Evolutionary conservation across 2,797 vertebrate species (phyloP).

Genomic region (Rhinella marina): DNA sequence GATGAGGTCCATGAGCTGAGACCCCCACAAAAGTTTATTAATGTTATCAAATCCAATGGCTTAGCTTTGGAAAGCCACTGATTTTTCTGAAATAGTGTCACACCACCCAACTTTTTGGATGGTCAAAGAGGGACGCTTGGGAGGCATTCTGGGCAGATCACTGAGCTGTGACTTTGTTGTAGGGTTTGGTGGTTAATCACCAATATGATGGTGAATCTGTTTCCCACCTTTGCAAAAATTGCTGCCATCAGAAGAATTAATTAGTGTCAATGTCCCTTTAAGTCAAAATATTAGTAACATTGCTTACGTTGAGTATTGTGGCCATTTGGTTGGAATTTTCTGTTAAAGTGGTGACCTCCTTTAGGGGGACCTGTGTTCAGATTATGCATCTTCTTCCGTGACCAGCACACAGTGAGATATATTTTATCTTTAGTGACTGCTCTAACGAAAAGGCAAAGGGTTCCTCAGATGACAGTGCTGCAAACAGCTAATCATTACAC

Average conservation of each 20-base stretch:
- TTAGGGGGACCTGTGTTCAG: not conserved
- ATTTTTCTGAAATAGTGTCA: not conserved
- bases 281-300: not conserved
- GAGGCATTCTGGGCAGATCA: no score
- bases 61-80: not conserved
- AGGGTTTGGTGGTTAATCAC: no score
- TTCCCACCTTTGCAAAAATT: not conserved
- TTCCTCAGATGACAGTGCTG: constrained; percentile 36
- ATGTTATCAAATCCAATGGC: no score
- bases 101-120: no score
- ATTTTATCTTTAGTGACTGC: constrained; percentile 49
- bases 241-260: not conserved
- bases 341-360: not conserved
- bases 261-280: not conserved
- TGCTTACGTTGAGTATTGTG: not conserved
- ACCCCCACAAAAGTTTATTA: not conserved
- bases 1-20: not conserved
- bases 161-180: no score
- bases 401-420: not conserved
- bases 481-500: constrained; percentile 57
- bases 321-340: not conserved
- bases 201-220: no score
- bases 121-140: no score
- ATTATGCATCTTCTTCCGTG: not conserved
- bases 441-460: constrained; percentile 44